These are phyloP conservation scores for Anolis carolinensis DNA, from an alignment of 2,113 vertebrate genomes.

Conservation along the genomic window DNA sequence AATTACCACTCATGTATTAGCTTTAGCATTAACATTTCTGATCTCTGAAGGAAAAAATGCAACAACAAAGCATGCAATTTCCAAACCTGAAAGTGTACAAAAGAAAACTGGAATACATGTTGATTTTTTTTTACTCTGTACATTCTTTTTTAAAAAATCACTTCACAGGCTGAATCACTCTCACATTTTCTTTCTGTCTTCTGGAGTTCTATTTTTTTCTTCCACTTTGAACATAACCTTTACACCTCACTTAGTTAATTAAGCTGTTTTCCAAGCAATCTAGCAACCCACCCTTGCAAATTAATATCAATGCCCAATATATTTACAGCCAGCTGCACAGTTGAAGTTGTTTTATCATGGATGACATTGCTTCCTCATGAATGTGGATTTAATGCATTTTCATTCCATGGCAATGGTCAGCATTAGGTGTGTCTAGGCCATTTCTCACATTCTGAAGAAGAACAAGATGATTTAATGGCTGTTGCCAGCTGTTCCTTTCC, in stretches of 20 bases:
- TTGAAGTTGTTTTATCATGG: slow-evolving; percentile 20
- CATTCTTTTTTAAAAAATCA: neutral
- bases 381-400: slow-evolving; percentile 28
- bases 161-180: neutral
- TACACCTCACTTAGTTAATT: slow-evolving; percentile 30
- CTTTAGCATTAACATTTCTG: neutral
- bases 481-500: slow-evolving; percentile 22
- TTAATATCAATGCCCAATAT: slow-evolving; percentile 35
- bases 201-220: neutral
- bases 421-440: slow-evolving; percentile 26
- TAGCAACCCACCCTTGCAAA: slow-evolving; percentile 28
- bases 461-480: slow-evolving; percentile 24
- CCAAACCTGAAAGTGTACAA: neutral
- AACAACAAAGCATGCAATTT: neutral
- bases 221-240: slow-evolving; percentile 20
- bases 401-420: slow-evolving; percentile 21
- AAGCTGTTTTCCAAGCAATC: slow-evolving; percentile 38
- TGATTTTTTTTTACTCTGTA: neutral
- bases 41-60: neutral
- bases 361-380: slow-evolving; percentile 15
- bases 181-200: neutral
- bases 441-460: slow-evolving; percentile 30
- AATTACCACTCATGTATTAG: neutral
- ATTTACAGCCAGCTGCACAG: slow-evolving; percentile 31
- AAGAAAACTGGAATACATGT: neutral